Evolutionary conservation across 1,140 invertebrate species (phyloP), one percentile per base, ranked within the genome.

Genomic region (Cydia strobilella): DNA sequence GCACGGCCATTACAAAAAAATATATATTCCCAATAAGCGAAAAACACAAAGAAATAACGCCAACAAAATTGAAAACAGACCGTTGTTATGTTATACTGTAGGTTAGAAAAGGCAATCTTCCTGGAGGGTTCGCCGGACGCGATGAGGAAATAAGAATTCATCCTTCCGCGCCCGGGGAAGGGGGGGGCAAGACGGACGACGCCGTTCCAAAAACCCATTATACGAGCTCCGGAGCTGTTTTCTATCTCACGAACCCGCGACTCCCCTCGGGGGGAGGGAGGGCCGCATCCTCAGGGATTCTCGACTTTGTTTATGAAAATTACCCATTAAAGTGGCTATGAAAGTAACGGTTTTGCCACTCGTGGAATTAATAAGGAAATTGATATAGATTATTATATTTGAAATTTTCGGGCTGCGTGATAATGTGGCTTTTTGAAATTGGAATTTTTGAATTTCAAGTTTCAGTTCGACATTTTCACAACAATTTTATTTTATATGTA

Each of bases 141-240:
- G 91, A 92, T 91, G 90, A 93, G 91, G 90, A 92, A 93, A 93
- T 93, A 92, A 93, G 92, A 93, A 93, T 93, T 93, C 92, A 93
- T 93, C 92, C 90, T 90, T 90, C 90, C 89, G 84, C 87, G 84
- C 86, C 80, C 82, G 74, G 80, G 85, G 86, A 84, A 79, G 77
- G 72, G 82, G 82, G 90, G 84, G 84, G 85, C 81, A 91, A 93
- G 93, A 93, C 90, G 91, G 92, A 93, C 92, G 93, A 93, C 88
- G 93, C 93, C 89, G 93, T 93, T 93, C 90, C 90, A 90, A 90
- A 91, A 90, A 92, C 86, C 93, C 93, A 93, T 93, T 93, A 93
- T 93, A 92, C 93, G 87, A 91, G 85, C 87, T 83, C 87, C 81
- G 86, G 91, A 91, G 93, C 92, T 92, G 90, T 93, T 93, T 93